Evolutionary conservation across 2,113 vertebrate species (phyloP), one percentile per base, ranked within the genome.

Genomic region (Laticauda laticaudata): DNA sequence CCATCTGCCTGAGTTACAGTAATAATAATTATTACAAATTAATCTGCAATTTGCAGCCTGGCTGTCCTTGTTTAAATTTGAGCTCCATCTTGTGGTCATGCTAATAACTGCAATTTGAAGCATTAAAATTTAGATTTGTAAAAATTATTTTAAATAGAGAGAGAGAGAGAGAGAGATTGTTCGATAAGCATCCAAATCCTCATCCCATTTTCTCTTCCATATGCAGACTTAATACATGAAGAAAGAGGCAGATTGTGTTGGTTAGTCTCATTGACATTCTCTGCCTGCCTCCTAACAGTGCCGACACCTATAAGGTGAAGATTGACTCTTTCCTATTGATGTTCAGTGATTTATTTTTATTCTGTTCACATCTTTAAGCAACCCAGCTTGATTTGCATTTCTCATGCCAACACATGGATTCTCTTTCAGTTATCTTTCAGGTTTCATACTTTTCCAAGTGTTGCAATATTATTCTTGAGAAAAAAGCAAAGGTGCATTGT

Each of bases 51-150:
- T 81, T 0, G 7, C 43, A 2, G n/a, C 3, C 24, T n/a, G 53
- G 91, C 3, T 43, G 91, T 90, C 10, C 39, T 20, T 87, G 92
- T 95, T 96, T 95, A 96, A 93, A 43, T 94, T 94, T 94, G 90
- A 86, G 21, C 69, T 89, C 97, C 97, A 96, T 93, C 98, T 97
- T 1, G 95, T 91, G 97, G 96, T n/a, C 26, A 2, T 0, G 0
- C 6, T 57, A 10, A 93, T 88, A 75, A 96, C 89, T 96, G 89
- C 75, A 89, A 51, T 87, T 29, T 29, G 55, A 34, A 86, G 9
- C 8, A 21, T 75, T 81, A 21, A 81, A 81, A 6, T 81, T 39
- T 81, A 9, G 75, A 43, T 81, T 81, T 81, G 18, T 34, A 39
- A 81, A 64, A 69, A 61, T 1, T 61, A 61, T 61, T 26, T 61